Evolutionary conservation across 1,140 invertebrate genomes (phyloP).

Genomic region (Drosophila malerkotliana): DNA sequence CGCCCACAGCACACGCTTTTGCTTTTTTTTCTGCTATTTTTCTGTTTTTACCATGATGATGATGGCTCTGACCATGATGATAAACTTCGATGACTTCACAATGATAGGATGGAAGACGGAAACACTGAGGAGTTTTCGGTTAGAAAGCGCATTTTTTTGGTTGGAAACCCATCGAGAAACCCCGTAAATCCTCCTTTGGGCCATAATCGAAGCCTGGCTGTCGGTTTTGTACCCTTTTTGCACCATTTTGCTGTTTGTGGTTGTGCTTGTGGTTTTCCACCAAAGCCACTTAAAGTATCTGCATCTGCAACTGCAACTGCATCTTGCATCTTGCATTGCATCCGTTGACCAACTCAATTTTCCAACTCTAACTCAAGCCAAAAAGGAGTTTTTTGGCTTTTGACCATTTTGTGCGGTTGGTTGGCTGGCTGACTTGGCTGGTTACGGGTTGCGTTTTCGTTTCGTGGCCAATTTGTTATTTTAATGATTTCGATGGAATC

Average conservation of each 20-base stretch:
- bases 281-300: slow-evolving; percentile 24
- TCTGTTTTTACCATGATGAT: slow-evolving; percentile 16
- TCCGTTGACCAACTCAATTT: slow-evolving; percentile 46
- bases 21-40: slow-evolving; percentile 38
- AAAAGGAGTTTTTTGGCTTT: slow-evolving; percentile 45
- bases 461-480: slow-evolving; percentile 82
- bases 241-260: slow-evolving; percentile 65
- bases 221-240: slow-evolving; percentile 69
- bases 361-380: slow-evolving; percentile 17
- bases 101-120: slow-evolving; percentile 33
- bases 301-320: slow-evolving; percentile 11
- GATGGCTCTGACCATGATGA: slow-evolving; percentile 57
- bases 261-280: slow-evolving; percentile 40
- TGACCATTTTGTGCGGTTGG: slow-evolving; percentile 46
- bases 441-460: slow-evolving; percentile 47
- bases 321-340: background rate
- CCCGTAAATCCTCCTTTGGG: background rate
- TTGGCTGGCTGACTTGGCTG: no score
- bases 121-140: slow-evolving; percentile 15
- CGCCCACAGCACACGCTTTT: slow-evolving; percentile 66
- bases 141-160: slow-evolving; percentile 35
- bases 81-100: slow-evolving; percentile 79
- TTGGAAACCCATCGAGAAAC: background rate
- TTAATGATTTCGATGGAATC: slow-evolving; percentile 82
- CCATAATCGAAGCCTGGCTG: slow-evolving; percentile 43